Percentiles rank a stretch among this genome's conserved stretches.
These are phyloP conservation scores for Epinotia brunnichana DNA, from an alignment of 2,888 invertebrate genomes.

Conservation along the genomic window DNA sequence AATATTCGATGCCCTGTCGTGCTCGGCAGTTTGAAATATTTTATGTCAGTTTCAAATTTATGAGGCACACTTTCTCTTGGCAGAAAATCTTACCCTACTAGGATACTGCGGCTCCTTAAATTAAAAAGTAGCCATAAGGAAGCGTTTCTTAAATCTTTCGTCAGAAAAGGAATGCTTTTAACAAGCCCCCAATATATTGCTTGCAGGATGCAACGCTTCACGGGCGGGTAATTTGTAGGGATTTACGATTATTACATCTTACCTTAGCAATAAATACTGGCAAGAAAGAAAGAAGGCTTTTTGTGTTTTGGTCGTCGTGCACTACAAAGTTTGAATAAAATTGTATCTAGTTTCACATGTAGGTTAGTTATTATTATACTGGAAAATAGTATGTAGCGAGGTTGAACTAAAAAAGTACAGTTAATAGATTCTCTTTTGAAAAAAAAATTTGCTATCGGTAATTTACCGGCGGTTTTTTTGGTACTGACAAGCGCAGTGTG, in stretches of 20 bases:
- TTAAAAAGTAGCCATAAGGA: not conserved
- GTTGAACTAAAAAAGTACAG: no score
- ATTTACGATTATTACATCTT: constrained; percentile 6
- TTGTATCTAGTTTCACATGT: not conserved
- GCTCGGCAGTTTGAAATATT: not conserved
- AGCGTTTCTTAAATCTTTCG: not conserved
- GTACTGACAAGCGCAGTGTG: no score
- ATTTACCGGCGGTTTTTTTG: no score
- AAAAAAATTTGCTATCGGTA: no score
- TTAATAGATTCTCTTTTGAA: no score
- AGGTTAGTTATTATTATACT: not conserved
- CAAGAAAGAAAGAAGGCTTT: not conserved
- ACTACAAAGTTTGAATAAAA: not conserved
- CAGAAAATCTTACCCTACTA: not conserved
- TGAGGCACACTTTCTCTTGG: not conserved
- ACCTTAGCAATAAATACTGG: constrained; percentile 11
- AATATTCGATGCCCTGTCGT: no score
- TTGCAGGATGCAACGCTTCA: constrained; percentile 12
- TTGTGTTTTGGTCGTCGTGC: not conserved
- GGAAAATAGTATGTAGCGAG: no score
- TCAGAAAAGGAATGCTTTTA: constrained; percentile 10
- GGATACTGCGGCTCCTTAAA: not conserved
- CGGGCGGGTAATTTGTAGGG: constrained; percentile 12
- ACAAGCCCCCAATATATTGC: not conserved
- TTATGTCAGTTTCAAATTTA: not conserved